phyloP scores from a whole-genome alignment of 2,888 invertebrate species.

The Tyria jacobaeae region DNA sequence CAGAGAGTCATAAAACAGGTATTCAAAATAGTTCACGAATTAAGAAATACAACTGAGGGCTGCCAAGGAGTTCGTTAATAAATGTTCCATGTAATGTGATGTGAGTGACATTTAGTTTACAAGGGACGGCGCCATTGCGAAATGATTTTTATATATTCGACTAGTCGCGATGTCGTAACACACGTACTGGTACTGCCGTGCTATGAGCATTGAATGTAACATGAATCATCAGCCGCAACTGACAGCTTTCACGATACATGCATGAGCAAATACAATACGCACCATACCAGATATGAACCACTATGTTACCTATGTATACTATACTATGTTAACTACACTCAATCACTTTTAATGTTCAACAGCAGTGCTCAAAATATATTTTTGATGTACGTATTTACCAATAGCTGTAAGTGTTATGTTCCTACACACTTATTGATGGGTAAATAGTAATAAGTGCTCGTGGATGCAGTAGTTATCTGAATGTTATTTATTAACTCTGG shows the following conservation, averaged over 20 bases:
- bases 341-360: conserved; percentile 6
- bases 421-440: too few species aligned
- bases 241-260: conserved; percentile 39
- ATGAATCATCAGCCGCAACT: conserved; percentile 53
- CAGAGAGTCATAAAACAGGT: conserved; percentile 58
- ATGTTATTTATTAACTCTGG: conserved; percentile 1
- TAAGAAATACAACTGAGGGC: conserved; percentile 61
- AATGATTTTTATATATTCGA: conserved; percentile 60
- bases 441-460: too few species aligned
- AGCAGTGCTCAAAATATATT: conserved; percentile 1
- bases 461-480: too few species aligned
- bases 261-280: conserved; percentile 29
- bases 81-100: conserved; percentile 54
- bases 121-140: conserved; percentile 65
- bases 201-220: conserved; percentile 52
- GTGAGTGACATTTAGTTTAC: conserved; percentile 73
- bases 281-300: conserved; percentile 17
- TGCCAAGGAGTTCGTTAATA: conserved; percentile 68
- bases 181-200: conserved; percentile 62
- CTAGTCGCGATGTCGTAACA: conserved; percentile 60
- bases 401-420: too few species aligned
- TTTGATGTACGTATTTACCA: too few species aligned
- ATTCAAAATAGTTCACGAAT: conserved; percentile 63
- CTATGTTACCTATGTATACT: too few species aligned
- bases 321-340: conserved; percentile 14